Conservation (phyloP, 2,113 vertebrate genomes). For the Heptranchias perlo region DNA sequence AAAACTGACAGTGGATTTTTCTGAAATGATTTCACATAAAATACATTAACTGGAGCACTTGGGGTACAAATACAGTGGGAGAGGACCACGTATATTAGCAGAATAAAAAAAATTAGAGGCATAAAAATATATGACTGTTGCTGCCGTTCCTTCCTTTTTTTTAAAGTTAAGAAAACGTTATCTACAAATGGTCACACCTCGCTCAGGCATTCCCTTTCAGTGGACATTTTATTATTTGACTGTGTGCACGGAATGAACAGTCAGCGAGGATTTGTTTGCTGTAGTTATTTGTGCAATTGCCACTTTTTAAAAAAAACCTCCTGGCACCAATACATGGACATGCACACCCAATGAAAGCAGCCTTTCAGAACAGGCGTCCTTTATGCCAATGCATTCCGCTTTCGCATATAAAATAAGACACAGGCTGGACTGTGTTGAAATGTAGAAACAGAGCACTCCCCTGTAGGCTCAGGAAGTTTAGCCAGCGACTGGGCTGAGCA, state of each 20-base stretch:
- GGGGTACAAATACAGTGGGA: background rate
- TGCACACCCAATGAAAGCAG: background rate
- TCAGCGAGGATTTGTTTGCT: constrained; percentile 22
- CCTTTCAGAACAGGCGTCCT: background rate
- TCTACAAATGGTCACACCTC: background rate
- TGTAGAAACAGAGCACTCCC: background rate
- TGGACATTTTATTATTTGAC: background rate
- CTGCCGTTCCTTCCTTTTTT: background rate
- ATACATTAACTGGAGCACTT: background rate
- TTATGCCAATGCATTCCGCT: background rate
- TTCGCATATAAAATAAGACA: background rate
- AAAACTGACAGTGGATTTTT: no score
- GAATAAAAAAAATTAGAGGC: background rate
- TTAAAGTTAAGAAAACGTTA: no score
- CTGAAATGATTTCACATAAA: background rate
- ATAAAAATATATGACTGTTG: background rate
- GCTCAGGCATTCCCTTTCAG: background rate
- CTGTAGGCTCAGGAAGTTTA: background rate
- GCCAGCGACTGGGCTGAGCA: background rate
- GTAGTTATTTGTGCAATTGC: background rate
- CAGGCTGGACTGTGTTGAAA: background rate
- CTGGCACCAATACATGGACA: background rate
- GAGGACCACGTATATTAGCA: background rate
- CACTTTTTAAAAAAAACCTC: background rate
- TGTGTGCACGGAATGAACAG: background rate